phyloP scores from a whole-genome alignment of 2,888 invertebrate species.

The Patella depressa region DNA sequence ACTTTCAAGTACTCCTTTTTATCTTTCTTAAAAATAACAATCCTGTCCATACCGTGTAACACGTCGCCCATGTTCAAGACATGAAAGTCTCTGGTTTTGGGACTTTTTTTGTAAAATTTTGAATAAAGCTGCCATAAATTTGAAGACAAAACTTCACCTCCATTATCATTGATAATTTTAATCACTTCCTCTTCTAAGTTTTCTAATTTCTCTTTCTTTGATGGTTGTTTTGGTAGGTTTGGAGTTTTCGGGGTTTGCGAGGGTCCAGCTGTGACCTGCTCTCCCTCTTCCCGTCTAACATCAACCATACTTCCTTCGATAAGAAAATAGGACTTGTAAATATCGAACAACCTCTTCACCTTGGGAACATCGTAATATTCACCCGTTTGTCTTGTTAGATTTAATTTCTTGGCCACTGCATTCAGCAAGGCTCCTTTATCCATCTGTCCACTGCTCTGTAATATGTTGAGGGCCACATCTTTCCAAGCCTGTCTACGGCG shows the following conservation, averaged over 20 bases:
- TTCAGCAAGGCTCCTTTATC: neutral
- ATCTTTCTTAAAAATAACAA: constrained; percentile 2
- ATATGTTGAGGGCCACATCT: neutral
- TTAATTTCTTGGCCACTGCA: neutral
- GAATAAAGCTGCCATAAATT: constrained; percentile 14
- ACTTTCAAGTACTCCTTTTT: neutral
- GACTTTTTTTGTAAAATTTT: constrained; percentile 1
- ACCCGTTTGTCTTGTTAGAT: neutral
- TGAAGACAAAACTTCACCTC: neutral
- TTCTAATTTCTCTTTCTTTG: constrained; percentile 8
- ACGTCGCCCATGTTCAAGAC: constrained; percentile 23
- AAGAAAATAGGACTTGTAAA: neutral
- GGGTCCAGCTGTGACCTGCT: neutral
- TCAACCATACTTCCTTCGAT: neutral
- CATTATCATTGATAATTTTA: constrained; percentile 18
- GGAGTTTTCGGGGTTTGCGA: neutral
- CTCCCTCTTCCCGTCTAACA: neutral
- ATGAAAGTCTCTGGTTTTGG: constrained; percentile 17
- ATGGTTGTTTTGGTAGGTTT: neutral
- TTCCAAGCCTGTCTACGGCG: neutral
- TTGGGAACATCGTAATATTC: neutral
- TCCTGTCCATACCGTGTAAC: constrained; percentile 15
- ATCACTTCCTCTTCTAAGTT: constrained; percentile 12
- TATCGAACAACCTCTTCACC: neutral
- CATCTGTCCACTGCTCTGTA: neutral